Base-by-base conservation (phyloP, 1,140 invertebrate genomes). In the Zaprionus camerounensis region DNA sequence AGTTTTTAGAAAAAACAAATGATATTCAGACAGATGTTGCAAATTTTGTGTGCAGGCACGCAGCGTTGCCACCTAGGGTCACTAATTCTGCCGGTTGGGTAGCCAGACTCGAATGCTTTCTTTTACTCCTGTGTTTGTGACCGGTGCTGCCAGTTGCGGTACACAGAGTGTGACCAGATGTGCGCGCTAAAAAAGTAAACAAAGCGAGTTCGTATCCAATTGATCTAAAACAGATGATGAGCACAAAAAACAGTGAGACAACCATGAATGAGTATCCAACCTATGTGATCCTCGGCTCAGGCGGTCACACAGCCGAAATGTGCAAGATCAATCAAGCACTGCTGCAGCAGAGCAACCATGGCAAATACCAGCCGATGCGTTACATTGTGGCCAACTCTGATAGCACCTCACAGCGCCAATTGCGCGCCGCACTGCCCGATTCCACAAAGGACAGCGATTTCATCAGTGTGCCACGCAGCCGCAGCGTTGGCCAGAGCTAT, bases 301-400 rank as follows among this genome's bases (percentile, higher is more conserved):
- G 96, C 20, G 96, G 96, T 12, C 98, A 99, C 92, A 99, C 98
- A 3, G 95, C 96, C 31, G 98, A 99, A 94, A 97, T 99, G 95
- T 88, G 98, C 49, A 93, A 95, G 70, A 93, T 99, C 28, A 91
- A 97, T 28, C 92, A 94, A 75, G 93, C 94, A 44, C 86, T 92
- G 13, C 38, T 93, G 95, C 82, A 91, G 88, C 67, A 76, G 92
- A 70, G 20, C 41, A 90, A 88, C 3, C 97, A 20, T 96, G 2
- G 93, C 96, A 91, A 71, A 4, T 91, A 91, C 57, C 70, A 73
- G 5, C 76, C 83, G 1, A 58, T 92, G 2, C 76, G 96, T 59
- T 99, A 98, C 91, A 93, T 99, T 61, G 91, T 97, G 63, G 97
- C 98, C 15, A 93, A 95, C 34, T 96, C 95, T 59, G 98, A 99